Evolutionary conservation across 1,140 invertebrate species (phyloP), one percentile per base, ranked within the genome.

Genomic region (Zaprionus davidi): DNA sequence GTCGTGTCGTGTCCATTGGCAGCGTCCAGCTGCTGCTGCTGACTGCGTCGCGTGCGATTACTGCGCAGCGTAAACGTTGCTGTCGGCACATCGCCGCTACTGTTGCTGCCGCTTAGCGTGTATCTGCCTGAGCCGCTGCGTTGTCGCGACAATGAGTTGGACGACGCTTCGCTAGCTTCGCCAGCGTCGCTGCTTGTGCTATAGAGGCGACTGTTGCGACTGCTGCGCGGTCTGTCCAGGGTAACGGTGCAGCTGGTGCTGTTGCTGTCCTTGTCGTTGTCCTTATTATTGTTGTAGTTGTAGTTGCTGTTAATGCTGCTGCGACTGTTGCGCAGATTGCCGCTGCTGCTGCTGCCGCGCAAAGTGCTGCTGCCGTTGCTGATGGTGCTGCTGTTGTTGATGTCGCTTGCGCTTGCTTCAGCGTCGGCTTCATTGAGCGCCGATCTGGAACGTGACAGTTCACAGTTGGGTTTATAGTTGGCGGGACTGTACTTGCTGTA

Each of bases 401-500:
- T 38, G 68, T 55, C 73, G 53, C 36, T 28, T 49, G 17, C 68
- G 26, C 64, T 55, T 24, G 60, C 58, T 62, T 63, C 56, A 15
- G 31, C 72, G 70, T 49, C 62, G 67, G 59, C 34, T 60, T 82
- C 75, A 86, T 78, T 77, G 80, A 71, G 59, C 55, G 82, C 82
- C 82, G 92, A 93, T 90, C 92, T 93, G 80, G 92, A 93, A 92
- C 92, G 91, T 92, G 92, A 91, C 68, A 92, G 83, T 91, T 93
- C 92, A 91, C 81, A 82, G 77, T 92, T 92, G 79, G 92, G 90
- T 92, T 86, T 93, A 92, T 93, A 93, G 81, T 91, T 87, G 64
- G 91, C 88, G 66, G 92, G 92, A 90, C 92, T 92, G 66, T 93
- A 93, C 79, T 93, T 93, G 80, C 92, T 90, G 73, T 92, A 92